Percentiles rank a stretch among this genome's conserved stretches.
These are phyloP conservation scores for Coccyzus lansbergi DNA, from an alignment of 2,797 vertebrate species.

Conservation along the genomic window DNA sequence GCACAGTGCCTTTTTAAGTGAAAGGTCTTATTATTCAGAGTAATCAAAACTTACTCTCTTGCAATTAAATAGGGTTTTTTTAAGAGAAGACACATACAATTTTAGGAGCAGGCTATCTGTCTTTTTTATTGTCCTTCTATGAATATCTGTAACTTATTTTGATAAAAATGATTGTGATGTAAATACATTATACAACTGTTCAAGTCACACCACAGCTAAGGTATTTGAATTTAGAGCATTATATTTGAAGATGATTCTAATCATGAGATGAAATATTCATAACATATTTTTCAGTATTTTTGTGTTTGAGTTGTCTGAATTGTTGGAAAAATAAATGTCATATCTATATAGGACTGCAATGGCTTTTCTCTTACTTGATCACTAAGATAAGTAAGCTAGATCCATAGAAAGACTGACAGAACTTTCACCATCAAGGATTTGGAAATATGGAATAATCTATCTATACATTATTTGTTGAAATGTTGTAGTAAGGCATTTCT, in stretches of 20 bases:
- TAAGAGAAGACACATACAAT: not conserved
- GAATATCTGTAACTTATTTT: slow-evolving; percentile 4
- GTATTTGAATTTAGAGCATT: not conserved
- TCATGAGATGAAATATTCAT: slow-evolving; percentile 41
- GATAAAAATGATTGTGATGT: not conserved
- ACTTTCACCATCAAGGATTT: not conserved
- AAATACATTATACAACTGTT: not conserved
- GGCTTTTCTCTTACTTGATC: slow-evolving; percentile 26
- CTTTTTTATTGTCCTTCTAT: not conserved
- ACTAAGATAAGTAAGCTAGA: slow-evolving; percentile 34
- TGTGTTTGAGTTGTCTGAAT: not conserved
- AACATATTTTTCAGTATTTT: slow-evolving; percentile 5
- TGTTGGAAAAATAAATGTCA: slow-evolving; percentile 22
- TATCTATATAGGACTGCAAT: not conserved
- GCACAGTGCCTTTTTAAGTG: not conserved
- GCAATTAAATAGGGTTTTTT: slow-evolving; percentile 21
- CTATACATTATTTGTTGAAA: slow-evolving; percentile 23
- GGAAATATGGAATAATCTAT: slow-evolving; percentile 22
- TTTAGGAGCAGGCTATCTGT: not conserved
- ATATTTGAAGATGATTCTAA: slow-evolving; percentile 26
- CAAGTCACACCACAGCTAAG: not conserved
- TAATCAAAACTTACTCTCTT: slow-evolving; percentile 4
- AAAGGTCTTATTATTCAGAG: slow-evolving; percentile 1
- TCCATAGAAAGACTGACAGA: slow-evolving; percentile 3
- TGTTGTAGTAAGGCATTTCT: not conserved